Evolutionary conservation across 1,140 invertebrate species (phyloP).

Genomic region (Subanguina moxae): DNA sequence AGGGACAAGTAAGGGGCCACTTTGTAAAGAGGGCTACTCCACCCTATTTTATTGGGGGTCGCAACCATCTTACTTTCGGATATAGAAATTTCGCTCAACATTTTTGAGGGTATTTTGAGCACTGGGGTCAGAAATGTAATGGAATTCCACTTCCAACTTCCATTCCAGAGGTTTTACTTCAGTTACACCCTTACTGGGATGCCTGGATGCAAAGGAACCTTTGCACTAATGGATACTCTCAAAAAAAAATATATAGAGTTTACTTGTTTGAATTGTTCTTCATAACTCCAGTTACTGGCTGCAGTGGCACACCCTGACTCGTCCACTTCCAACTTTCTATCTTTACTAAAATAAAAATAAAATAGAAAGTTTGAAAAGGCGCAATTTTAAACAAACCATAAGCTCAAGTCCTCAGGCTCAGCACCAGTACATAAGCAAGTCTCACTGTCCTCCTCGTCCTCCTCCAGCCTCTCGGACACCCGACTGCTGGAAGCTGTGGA

Average conservation of each 20-base stretch:
- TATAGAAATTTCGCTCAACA: no score
- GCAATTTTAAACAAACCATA: slow-evolving; percentile 8
- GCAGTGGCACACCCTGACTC: slow-evolving; percentile 6
- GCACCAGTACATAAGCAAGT: background rate
- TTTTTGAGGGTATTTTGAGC: no score
- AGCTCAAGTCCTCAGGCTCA: slow-evolving; percentile 27
- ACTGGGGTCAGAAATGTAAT: no score
- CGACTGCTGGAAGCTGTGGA: slow-evolving; percentile 11
- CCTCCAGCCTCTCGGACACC: background rate
- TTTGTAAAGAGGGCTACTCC: no score
- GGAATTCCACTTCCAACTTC: no score
- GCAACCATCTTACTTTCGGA: no score
- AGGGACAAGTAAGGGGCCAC: no score
- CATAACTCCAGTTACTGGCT: slow-evolving; percentile 42
- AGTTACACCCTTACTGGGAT: no score
- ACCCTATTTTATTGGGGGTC: no score
- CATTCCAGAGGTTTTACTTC: no score
- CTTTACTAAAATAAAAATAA: slow-evolving; percentile 3
- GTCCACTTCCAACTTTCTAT: slow-evolving; percentile 4
- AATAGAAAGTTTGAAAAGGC: background rate
- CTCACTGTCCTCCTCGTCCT: slow-evolving; percentile 7
- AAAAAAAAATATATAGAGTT: slow-evolving; percentile 24
- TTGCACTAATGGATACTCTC: no score
- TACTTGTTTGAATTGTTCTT: slow-evolving; percentile 47
- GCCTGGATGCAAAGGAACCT: no score